Conservation (phyloP, 1,140 invertebrate species). For the Trinorchestia longiramus region DNA sequence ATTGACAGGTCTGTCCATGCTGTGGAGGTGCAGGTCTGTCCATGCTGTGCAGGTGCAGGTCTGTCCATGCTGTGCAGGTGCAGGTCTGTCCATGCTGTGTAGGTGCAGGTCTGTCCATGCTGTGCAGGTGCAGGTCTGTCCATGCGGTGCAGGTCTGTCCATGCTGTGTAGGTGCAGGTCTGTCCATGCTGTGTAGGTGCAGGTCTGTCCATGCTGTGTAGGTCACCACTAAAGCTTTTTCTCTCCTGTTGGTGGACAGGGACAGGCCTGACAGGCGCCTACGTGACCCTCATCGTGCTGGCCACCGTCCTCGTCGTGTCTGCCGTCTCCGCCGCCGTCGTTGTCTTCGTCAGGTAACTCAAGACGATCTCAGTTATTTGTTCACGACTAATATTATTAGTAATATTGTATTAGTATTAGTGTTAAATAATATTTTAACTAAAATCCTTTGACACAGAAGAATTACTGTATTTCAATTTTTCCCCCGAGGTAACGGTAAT, state of each 20-base stretch:
- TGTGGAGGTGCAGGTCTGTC: too few species aligned
- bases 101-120: too few species aligned
- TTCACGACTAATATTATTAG: neutral
- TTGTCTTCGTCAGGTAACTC: slow-evolving; percentile 34
- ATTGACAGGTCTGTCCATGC: too few species aligned
- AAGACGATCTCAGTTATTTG: neutral
- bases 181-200: too few species aligned
- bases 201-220: neutral
- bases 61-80: too few species aligned
- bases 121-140: too few species aligned
- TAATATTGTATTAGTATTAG: too few species aligned
- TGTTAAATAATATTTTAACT: neutral
- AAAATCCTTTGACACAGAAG: neutral
- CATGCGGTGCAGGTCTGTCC: too few species aligned
- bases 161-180: too few species aligned
- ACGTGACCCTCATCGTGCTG: slow-evolving; percentile 32
- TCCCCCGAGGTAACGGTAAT: neutral
- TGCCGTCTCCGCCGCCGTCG: neutral
- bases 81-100: too few species aligned
- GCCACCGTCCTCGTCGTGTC: slow-evolving; percentile 16
- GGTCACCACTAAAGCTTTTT: neutral
- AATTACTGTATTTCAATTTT: neutral
- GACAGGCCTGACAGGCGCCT: neutral
- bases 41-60: too few species aligned
- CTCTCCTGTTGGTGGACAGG: neutral